Conservation (phyloP, 2,113 vertebrate species). For the Oxyruncus cristatus region DNA sequence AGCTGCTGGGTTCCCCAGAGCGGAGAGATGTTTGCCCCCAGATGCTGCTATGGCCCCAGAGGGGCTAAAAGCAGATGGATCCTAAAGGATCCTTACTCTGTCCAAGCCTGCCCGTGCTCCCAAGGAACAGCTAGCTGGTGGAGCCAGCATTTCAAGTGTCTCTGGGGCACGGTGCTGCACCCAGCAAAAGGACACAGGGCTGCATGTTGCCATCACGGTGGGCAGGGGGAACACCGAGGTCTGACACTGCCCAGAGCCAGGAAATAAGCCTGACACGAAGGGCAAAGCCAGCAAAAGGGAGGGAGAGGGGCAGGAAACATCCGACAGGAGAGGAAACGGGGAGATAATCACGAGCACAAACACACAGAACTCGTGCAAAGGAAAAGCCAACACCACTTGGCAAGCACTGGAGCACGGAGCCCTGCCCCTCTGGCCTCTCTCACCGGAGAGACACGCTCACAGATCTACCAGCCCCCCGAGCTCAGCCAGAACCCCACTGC, state of each 20-base stretch:
- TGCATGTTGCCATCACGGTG: accelerated
- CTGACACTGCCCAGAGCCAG: neutral
- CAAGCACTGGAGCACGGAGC: neutral
- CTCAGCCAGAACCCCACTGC: neutral
- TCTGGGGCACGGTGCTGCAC: neutral
- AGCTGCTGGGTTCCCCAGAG: neutral
- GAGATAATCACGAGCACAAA: slow-evolving; percentile 38
- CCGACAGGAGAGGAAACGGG: neutral
- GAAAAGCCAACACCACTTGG: neutral
- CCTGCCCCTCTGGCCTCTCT: neutral
- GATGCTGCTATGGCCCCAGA: neutral
- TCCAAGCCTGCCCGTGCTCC: neutral
- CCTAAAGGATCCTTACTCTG: neutral
- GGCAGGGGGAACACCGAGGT: neutral
- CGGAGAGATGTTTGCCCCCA: neutral
- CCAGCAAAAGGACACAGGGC: neutral
- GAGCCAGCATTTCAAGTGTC: neutral
- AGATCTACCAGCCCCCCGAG: neutral
- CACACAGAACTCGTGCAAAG: neutral
- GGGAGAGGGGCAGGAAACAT: slow-evolving; percentile 18
- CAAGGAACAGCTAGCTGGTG: neutral
- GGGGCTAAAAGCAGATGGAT: neutral
- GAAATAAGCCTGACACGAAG: slow-evolving; percentile 14
- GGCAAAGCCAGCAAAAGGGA: neutral
- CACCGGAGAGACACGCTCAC: neutral